Conservation (phyloP, 2,797 vertebrate species). For the Phaenicophaeus curvirostris region DNA sequence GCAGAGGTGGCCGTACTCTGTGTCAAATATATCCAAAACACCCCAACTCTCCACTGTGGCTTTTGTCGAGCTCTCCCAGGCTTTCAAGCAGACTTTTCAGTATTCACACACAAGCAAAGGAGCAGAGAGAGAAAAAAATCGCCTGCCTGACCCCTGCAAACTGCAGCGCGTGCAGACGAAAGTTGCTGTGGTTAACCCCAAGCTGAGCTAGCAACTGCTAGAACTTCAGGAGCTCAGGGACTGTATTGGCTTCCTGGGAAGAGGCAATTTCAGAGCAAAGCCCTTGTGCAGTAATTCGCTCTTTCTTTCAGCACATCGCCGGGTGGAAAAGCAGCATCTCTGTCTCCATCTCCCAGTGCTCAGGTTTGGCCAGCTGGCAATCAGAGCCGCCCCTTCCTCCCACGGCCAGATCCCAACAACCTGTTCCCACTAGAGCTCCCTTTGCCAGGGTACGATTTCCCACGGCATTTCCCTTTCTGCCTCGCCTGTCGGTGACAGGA, state of each 20-base stretch:
- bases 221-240: neutral
- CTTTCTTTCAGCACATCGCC: neutral
- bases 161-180: neutral
- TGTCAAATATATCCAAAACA: constrained; percentile 37
- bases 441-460: neutral
- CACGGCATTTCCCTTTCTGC: neutral
- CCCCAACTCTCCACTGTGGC: constrained; percentile 1
- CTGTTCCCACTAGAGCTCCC: neutral
- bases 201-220: neutral
- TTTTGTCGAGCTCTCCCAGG: neutral
- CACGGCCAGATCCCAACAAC: neutral
- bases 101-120: neutral
- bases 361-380: neutral
- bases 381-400: constrained; percentile 31
- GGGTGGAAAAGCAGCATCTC: neutral
- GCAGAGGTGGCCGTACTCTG: constrained; percentile 2
- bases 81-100: neutral
- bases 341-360: neutral
- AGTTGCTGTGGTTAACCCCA: neutral
- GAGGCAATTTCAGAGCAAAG: neutral
- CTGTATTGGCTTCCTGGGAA: accelerated
- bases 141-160: neutral
- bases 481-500: neutral
- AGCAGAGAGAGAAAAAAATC: neutral
- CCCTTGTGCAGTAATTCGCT: neutral